Evolutionary conservation across 2,113 vertebrate species (phyloP).

Genomic region (Spilogale gracilis): DNA sequence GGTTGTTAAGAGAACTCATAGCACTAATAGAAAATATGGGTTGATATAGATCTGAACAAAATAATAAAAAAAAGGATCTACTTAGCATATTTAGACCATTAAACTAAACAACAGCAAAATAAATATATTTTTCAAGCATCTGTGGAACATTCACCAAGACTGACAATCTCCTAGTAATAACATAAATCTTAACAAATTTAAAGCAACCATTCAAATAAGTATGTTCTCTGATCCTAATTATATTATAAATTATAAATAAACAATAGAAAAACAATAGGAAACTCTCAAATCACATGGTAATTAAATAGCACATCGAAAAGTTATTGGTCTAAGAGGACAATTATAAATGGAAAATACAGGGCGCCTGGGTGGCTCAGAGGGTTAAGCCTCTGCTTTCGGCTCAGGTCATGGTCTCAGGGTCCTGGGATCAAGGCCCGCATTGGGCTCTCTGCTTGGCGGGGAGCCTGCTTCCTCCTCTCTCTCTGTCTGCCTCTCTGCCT

Average conservation of each 20-base stretch:
- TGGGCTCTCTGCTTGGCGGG: too few relatives aligned
- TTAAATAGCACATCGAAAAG: not conserved
- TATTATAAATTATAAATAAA: not conserved
- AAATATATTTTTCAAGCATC: not conserved
- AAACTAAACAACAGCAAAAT: not conserved
- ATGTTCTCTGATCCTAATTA: not conserved
- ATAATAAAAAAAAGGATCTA: not conserved
- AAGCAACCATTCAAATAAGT: not conserved
- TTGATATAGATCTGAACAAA: not conserved
- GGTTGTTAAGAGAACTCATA: not conserved
- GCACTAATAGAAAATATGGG: not conserved
- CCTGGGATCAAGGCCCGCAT: too few relatives aligned
- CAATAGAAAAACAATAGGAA: not conserved
- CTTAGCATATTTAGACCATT: not conserved
- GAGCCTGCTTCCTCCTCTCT: too few relatives aligned
- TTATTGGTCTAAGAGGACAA: not conserved
- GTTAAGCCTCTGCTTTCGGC: too few relatives aligned
- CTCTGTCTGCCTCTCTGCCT: too few relatives aligned
- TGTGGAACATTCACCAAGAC: not conserved
- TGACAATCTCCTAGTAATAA: not conserved
- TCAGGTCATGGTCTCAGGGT: too few relatives aligned
- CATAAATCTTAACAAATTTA: not conserved
- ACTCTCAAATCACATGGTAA: not conserved
- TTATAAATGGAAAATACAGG: not conserved
- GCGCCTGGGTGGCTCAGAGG: too few relatives aligned